A percentile compares a stretch with the other conserved stretches of the same genome.
These are phyloP conservation scores for Lasioglossum malachurum DNA, from an alignment of 2,888 invertebrate species.

Conservation along the genomic window DNA sequence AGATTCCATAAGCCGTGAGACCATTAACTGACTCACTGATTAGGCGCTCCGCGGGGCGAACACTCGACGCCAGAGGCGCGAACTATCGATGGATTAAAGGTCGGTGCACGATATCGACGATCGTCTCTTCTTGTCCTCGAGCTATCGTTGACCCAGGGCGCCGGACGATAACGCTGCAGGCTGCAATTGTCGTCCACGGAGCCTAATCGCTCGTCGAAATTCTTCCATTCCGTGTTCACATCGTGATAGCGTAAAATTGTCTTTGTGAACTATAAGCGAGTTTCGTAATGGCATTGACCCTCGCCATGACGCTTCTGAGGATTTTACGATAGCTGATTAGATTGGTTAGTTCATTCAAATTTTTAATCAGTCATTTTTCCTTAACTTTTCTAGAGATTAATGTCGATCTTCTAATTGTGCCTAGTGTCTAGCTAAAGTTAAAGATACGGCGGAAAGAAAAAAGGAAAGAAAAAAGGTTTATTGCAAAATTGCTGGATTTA, in stretches of 20 bases:
- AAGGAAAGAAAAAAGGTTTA: too few species aligned
- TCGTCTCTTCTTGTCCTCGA: constrained; percentile 13
- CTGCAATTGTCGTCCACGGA: background rate
- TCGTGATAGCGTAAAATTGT: background rate
- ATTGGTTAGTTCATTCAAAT: background rate
- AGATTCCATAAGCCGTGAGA: constrained; percentile 37
- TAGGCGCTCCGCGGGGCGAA: constrained; percentile 10
- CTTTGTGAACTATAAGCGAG: background rate
- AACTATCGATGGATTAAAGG: constrained; percentile 51
- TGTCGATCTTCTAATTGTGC: background rate
- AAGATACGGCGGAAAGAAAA: too few species aligned
- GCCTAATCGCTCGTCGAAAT: background rate
- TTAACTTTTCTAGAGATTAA: background rate
- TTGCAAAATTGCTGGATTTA: too few species aligned
- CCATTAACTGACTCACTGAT: constrained; percentile 44
- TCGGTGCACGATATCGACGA: constrained; percentile 46
- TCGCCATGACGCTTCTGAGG: background rate
- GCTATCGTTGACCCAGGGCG: constrained; percentile 46
- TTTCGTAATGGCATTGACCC: background rate
- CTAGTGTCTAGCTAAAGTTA: background rate
- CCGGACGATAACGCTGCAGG: constrained; percentile 18
- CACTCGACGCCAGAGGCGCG: constrained; percentile 14
- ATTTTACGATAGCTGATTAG: background rate
- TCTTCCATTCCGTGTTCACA: background rate
- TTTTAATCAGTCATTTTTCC: background rate